phyloP scores from a whole-genome alignment of 92 coral and sea anemone species.

The Anthopleura xanthogrammica region DNA sequence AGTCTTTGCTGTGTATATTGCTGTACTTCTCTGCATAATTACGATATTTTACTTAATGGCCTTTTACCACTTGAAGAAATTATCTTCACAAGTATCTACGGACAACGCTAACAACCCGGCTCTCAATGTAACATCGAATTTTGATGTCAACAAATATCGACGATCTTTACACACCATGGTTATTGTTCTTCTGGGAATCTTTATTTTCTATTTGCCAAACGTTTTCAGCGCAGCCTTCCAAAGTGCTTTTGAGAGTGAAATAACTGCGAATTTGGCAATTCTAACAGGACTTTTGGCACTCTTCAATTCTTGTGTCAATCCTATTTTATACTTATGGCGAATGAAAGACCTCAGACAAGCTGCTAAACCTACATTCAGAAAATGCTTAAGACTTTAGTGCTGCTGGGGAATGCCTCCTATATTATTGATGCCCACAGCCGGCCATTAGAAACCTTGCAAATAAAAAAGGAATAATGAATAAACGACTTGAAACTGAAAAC shows the following conservation, averaged over 20 bases:
- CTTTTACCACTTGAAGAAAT: background rate
- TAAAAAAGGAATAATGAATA: too few relatives aligned
- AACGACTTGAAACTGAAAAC: too few relatives aligned
- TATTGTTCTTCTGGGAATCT: background rate
- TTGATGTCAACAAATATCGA: conserved; percentile 8
- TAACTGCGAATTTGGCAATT: background rate
- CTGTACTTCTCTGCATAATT: background rate
- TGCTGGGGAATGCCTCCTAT: background rate
- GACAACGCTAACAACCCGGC: background rate
- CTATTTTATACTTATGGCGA: conserved; percentile 13
- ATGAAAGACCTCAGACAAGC: conserved; percentile 9
- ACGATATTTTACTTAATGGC: background rate
- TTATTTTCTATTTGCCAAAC: background rate
- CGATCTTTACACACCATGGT: conserved; percentile 4
- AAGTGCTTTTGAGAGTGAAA: background rate
- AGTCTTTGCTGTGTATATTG: background rate
- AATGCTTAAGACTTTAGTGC: background rate
- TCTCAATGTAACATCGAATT: background rate
- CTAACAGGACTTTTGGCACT: background rate
- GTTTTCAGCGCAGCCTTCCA: background rate
- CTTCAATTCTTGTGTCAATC: background rate
- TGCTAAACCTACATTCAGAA: background rate
- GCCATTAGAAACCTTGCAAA: too few relatives aligned
- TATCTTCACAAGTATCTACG: background rate
- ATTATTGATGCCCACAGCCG: too few relatives aligned